A percentile compares a stretch with the other conserved stretches of the same genome.
Evolutionary conservation across 2,888 invertebrate genomes (phyloP).

Genomic region (Xiphydria camelus): DNA sequence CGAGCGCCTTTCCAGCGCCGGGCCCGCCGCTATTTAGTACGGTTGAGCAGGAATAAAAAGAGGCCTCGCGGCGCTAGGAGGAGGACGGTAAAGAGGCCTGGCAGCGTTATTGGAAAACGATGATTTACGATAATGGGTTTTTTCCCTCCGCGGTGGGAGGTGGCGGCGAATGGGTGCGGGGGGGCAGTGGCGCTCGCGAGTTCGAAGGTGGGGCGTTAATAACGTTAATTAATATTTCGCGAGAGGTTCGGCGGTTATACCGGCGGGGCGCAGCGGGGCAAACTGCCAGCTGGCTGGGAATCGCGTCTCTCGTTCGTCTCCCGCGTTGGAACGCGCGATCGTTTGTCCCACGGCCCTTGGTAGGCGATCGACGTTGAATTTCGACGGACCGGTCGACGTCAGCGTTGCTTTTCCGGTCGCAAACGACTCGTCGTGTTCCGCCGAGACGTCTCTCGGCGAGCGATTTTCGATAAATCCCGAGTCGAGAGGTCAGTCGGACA

Average conservation of each 20-base stretch:
- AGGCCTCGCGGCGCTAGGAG: slow-evolving; percentile 20
- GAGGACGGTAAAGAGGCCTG: slow-evolving; percentile 49
- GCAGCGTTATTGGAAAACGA: slow-evolving; percentile 64
- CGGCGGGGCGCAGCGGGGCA: slow-evolving; percentile 36
- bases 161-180: slow-evolving; percentile 16
- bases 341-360: too few species aligned
- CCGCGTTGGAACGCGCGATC: too few species aligned
- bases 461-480: too few species aligned
- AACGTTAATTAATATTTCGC: slow-evolving; percentile 67
- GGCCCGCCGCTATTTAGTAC: slow-evolving; percentile 15
- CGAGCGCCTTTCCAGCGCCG: too few species aligned
- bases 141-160: slow-evolving; percentile 39
- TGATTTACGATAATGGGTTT: slow-evolving; percentile 67
- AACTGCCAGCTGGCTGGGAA: slow-evolving; percentile 56
- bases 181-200: slow-evolving; percentile 33
- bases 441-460: too few species aligned
- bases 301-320: too few species aligned
- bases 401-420: too few species aligned
- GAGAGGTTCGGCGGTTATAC: slow-evolving; percentile 55
- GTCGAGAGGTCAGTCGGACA: slow-evolving; percentile 19
- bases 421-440: too few species aligned
- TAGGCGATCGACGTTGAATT: too few species aligned
- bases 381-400: too few species aligned
- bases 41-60: slow-evolving; percentile 12
- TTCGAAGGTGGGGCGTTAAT: slow-evolving; percentile 63